These are phyloP conservation scores for Cotesia chilonis DNA, from an alignment of 1,140 invertebrate genomes.

Conservation along the genomic window DNA sequence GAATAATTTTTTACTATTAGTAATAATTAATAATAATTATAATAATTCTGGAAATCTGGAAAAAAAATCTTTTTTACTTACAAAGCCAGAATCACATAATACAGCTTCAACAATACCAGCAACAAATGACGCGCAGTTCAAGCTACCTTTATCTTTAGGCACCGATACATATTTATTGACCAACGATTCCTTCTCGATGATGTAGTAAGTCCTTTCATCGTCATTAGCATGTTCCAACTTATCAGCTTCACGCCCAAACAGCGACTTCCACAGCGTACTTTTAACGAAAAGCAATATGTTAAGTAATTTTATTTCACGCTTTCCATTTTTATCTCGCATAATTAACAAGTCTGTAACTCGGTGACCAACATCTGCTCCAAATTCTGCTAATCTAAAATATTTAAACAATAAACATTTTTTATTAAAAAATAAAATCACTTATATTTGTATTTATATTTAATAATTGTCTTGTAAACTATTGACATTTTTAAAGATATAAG, in stretches of 20 bases:
- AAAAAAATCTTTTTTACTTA: conserved; percentile 69
- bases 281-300: conserved; percentile 97
- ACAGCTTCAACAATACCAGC: conserved; percentile 98
- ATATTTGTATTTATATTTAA: too few relatives aligned
- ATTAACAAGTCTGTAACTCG: conserved; percentile 93
- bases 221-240: conserved; percentile 98
- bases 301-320: conserved; percentile 94
- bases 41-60: too few relatives aligned
- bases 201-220: conserved; percentile 96
- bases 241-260: conserved; percentile 98
- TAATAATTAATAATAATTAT: background rate
- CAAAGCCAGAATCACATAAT: conserved; percentile 93
- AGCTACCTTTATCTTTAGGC: conserved; percentile 95
- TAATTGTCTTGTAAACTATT: too few relatives aligned
- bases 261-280: conserved; percentile 95
- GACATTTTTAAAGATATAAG: too few relatives aligned
- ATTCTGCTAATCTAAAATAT: conserved; percentile 81
- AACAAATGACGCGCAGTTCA: conserved; percentile 98
- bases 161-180: conserved; percentile 98
- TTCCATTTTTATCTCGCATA: conserved; percentile 90
- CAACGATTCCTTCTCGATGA: conserved; percentile 97
- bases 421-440: background rate
- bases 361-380: conserved; percentile 94
- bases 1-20: conserved; percentile 54
- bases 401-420: conserved; percentile 11